Evolutionary conservation across 2,113 vertebrate genomes (phyloP).

Genomic region (Zonotrichia leucophrys): DNA sequence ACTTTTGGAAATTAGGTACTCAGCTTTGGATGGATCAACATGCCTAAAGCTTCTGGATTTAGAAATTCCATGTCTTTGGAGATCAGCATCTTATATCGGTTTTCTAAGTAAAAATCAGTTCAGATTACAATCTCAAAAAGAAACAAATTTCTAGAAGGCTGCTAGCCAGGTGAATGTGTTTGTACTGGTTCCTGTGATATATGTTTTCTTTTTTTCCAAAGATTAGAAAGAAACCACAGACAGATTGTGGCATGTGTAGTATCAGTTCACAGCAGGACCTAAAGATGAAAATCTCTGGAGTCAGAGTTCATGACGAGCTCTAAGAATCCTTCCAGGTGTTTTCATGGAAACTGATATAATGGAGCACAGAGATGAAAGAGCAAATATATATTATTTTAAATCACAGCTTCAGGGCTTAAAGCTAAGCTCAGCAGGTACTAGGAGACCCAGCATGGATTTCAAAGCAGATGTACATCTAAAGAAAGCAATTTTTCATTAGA

Average conservation of each 20-base stretch:
- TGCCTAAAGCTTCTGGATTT: background rate
- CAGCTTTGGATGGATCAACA: background rate
- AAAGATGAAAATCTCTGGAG: constrained; percentile 52
- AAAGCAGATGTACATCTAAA: constrained; percentile 50
- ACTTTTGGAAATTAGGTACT: background rate
- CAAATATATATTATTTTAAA: constrained; percentile 63
- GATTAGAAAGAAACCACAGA: constrained; percentile 42
- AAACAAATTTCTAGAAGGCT: constrained; percentile 18
- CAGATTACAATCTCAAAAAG: constrained; percentile 6
- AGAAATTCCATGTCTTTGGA: background rate
- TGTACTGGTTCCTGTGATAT: constrained; percentile 10
- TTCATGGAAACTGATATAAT: constrained; percentile 56
- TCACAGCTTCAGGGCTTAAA: constrained; percentile 41
- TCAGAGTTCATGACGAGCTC: constrained; percentile 35
- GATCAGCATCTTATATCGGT: background rate
- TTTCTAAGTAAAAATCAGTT: constrained; percentile 9
- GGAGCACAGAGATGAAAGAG: constrained; percentile 58
- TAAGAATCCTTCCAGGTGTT: constrained; percentile 55
- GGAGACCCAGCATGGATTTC: constrained; percentile 54
- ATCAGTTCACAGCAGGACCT: constrained; percentile 58
- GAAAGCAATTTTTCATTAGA: constrained; percentile 46
- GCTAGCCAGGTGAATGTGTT: constrained; percentile 11
- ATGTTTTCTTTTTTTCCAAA: constrained; percentile 4
- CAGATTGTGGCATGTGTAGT: constrained; percentile 29
- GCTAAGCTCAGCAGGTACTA: constrained; percentile 41